Evolutionary conservation across 2,113 vertebrate genomes (phyloP).

Genomic region (Aspiorhynchus laticeps): DNA sequence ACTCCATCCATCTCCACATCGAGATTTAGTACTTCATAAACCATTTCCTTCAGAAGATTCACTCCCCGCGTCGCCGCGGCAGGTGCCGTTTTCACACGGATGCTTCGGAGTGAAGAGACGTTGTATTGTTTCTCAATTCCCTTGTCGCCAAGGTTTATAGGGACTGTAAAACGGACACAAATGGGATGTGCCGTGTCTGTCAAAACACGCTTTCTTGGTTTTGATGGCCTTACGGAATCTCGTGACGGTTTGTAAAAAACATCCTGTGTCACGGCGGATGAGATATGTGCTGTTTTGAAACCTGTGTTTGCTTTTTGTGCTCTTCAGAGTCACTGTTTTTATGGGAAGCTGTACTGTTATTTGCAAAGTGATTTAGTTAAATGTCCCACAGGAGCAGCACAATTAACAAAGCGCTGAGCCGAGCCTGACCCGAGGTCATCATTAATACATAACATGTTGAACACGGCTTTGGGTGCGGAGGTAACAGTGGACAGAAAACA

Average conservation of each 20-base stretch:
- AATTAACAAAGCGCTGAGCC: neutral
- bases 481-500: neutral
- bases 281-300: conserved; percentile 31
- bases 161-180: conserved; percentile 60
- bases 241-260: conserved; percentile 29
- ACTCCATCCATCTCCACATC: conserved; percentile 32
- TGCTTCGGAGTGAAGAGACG: conserved; percentile 46
- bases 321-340: neutral
- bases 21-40: conserved; percentile 64
- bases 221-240: conserved; percentile 43
- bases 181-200: conserved; percentile 55
- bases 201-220: conserved; percentile 48
- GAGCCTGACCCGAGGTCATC: neutral
- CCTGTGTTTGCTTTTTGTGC: conserved; percentile 9
- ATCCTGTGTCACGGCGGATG: conserved; percentile 10
- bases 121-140: conserved; percentile 48
- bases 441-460: neutral
- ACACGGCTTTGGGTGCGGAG: neutral
- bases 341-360: neutral
- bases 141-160: conserved; percentile 58
- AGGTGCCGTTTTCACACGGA: conserved; percentile 46
- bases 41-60: conserved; percentile 62
- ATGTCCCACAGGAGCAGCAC: neutral
- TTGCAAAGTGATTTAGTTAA: conserved; percentile 11
- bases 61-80: conserved; percentile 50